These are phyloP conservation scores for Sparidentex hasta DNA, from an alignment of 2,797 vertebrate species.

Conservation along the genomic window DNA sequence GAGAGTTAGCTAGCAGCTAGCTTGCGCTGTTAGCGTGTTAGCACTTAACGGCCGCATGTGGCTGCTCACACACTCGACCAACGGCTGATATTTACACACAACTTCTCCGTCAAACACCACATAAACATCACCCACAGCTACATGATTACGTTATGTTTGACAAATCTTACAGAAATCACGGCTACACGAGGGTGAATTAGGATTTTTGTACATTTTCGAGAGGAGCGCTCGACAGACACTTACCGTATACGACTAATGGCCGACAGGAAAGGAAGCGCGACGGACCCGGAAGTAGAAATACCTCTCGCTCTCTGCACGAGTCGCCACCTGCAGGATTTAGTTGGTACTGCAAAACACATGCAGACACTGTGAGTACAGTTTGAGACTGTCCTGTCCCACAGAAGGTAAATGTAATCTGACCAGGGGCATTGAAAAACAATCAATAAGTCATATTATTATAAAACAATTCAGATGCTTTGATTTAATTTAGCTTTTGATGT, in stretches of 20 bases:
- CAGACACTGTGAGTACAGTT: too few relatives aligned
- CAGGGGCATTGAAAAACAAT: too few relatives aligned
- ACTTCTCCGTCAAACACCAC: rapidly evolving
- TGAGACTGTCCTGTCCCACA: too few relatives aligned
- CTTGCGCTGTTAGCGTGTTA: conserved; percentile 13
- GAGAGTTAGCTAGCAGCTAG: neutral
- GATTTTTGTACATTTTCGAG: conserved; percentile 12
- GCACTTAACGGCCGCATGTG: conserved; percentile 49
- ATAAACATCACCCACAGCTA: rapidly evolving
- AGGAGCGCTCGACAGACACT: conserved; percentile 40
- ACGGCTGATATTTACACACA: neutral
- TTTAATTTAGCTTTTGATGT: too few relatives aligned
- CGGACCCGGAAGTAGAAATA: conserved; percentile 53
- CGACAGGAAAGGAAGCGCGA: conserved; percentile 72
- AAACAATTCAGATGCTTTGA: too few relatives aligned
- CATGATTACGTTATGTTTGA: rapidly evolving
- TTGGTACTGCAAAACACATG: too few relatives aligned
- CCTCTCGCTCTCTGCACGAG: rapidly evolving
- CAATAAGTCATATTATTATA: too few relatives aligned
- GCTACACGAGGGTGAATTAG: rapidly evolving
- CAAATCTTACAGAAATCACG: rapidly evolving
- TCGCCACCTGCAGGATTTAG: conserved; percentile 35
- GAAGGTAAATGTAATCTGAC: too few relatives aligned
- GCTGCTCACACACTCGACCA: conserved; percentile 2
- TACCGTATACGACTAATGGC: conserved; percentile 74